Base-by-base conservation (phyloP, 2,888 invertebrate genomes). In the Ormyrus pomaceus region DNA sequence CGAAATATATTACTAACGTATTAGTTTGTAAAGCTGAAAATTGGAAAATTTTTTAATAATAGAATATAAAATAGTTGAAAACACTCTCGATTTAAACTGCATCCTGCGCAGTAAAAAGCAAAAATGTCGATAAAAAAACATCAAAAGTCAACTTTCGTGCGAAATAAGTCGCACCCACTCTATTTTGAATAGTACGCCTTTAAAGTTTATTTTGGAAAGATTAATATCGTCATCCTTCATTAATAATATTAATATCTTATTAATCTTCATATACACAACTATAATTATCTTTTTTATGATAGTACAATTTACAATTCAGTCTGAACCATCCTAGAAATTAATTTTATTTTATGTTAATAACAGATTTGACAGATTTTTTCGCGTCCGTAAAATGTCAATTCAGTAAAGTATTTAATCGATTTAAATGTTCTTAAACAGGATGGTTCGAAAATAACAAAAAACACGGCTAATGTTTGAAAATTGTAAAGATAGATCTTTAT, bases 291-390 rank as follows among this genome's bases (percentile, higher is more conserved):
- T 34, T 56, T 76, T 77, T 79, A 82, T 45, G 58, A 45, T 69
- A 65, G 46, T 69, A 79, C 50, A 81, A 81, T 82, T 77, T 82
- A 82, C 73, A 82, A 77, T 82, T 82, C 82, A 82, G 79, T 82
- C 82, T 81, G 77, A 82, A 77, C 69, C 79, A 82, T 79, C 73
- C 79, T 73, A 65, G 2, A 7, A 74, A 70, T 73, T 4, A 73
- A 73, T 34, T 62, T 53, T 66, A 68, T 53, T 58, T 10, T 69
- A 53, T 55, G 69, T 71, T 73, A 66, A 51, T 48, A 73, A 56
- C 7, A 70, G 34, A 73, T 13, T 68, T 55, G 48, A 64, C n/a
- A 11, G 62, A 66, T 45, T 50, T 64, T 64, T 34, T 34, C 34
- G 34, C 34, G 34, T 34, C 34, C 34, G 3, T 34, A 34, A 34